These are phyloP conservation scores for Carcinoscorpius rotundicauda DNA, from an alignment of 1,140 invertebrate genomes.

Conservation along the genomic window DNA sequence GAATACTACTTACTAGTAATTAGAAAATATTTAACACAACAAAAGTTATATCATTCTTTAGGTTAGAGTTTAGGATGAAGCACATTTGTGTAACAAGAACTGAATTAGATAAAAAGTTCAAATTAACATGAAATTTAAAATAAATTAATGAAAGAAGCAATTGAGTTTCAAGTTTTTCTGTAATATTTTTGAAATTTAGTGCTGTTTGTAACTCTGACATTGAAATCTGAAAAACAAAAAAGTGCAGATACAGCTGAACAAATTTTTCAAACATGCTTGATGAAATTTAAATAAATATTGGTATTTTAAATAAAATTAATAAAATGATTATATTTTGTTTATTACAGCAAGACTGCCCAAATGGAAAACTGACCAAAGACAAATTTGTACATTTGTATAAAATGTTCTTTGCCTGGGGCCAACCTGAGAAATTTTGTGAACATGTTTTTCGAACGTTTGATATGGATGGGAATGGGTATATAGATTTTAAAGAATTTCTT, in stretches of 20 bases:
- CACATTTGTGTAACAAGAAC: too few relatives aligned
- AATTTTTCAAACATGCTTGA: too few relatives aligned
- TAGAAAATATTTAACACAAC: too few relatives aligned
- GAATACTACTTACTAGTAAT: too few relatives aligned
- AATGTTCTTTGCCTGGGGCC: constrained; percentile 97
- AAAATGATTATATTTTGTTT: not conserved
- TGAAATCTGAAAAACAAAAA: not conserved
- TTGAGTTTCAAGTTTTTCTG: too few relatives aligned
- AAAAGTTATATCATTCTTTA: too few relatives aligned
- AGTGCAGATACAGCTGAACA: too few relatives aligned
- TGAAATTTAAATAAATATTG: too few relatives aligned
- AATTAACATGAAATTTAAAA: too few relatives aligned
- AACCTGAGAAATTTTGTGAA: constrained; percentile 97
- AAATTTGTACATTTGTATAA: constrained; percentile 99
- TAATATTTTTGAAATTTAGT: not conserved
- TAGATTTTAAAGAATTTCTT: constrained; percentile 89
- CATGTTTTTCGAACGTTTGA: constrained; percentile 99
- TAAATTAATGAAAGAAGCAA: too few relatives aligned
- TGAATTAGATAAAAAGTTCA: too few relatives aligned
- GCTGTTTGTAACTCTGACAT: not conserved
- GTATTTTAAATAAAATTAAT: not conserved
- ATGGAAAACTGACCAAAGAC: constrained; percentile 87
- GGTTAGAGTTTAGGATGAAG: too few relatives aligned
- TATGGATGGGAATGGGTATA: constrained; percentile 97
- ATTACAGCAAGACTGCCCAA: constrained; percentile 94